Base-by-base conservation (phyloP, 2,113 vertebrate genomes). In the Butorides virescens region DNA sequence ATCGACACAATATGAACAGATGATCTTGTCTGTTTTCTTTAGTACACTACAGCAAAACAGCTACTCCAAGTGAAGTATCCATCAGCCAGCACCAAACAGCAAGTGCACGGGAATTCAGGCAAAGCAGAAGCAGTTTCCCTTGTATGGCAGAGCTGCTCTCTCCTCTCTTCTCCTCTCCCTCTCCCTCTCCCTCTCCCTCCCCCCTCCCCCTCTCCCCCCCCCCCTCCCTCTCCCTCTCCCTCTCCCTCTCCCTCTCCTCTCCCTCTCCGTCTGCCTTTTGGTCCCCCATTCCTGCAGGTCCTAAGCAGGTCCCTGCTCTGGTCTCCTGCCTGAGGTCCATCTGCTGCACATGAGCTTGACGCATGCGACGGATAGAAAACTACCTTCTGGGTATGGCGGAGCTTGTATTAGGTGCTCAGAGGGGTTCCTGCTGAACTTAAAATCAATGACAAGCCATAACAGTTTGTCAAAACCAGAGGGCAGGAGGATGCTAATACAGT, bases 1-100 rank as follows among this genome's bases (percentile, higher is more conserved):
- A 18, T 25, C 0, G 1, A 6, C 42, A 26, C 13, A 39, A 0
- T 7, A 34, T 27, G 30, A 71, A 9, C 1, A 3, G 25, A 27
- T 59, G 37, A 71, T 71, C 42, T 91, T 3, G 0, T 34, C 30
- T 39, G 4, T 44, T 91, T 72, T 85, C 53, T 65, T 36, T 39
- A 30, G 39, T 18, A 15, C 0, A 0, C 10, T 30, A 5, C 44
- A 81, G 55, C 21, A 85, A 46, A 92, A 70, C 44, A 50, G 8
- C 70, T 66, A 1, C n/a, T 82, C 50, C 47, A 66, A 10, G 37
- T 13, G 70, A 47, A 47, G n/a, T 37, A 34, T 55, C 49, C 29
- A 10, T 32, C 34, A 46, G 30, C 59, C 65, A 61, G 53, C 47
- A 47, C 32, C 2, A 3, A 53, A 34, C 37, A 49, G 53, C 56